Evolutionary conservation across 2,888 invertebrate species (phyloP), one percentile per base, ranked within the genome.

Genomic region (Sacculina carcini): DNA sequence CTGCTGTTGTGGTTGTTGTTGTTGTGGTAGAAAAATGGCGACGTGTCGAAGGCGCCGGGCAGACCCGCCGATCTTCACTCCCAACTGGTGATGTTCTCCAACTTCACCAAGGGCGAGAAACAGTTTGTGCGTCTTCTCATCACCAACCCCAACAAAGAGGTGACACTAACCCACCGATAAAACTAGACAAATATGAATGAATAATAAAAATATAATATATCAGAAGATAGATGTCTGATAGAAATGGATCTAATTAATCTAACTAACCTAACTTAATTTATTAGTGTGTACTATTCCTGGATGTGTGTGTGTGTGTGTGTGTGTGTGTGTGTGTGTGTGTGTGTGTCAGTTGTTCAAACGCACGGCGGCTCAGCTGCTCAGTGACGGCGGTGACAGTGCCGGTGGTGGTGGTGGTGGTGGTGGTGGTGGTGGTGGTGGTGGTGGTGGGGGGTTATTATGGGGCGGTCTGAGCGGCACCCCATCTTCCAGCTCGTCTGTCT

Each of bases 131-230:
- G 42, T 16, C 42, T 28, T 26, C 42, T 42, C 42, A 42, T 42
- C 42, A 42, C 28, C 4, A 42, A 42, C 42, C 42, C 42, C 12
- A 42, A 42, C 42, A 42, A 42, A 14, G 42, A 42, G 42, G 42
- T 42, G 14, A n/a, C n/a, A n/a, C n/a, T n/a, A n/a, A n/a, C n/a
- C n/a, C n/a, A n/a, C n/a, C n/a, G n/a, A n/a, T n/a, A n/a, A n/a
- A n/a, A n/a, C n/a, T n/a, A n/a, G n/a, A n/a, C n/a, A n/a, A n/a
- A n/a, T n/a, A n/a, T n/a, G n/a, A n/a, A n/a, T n/a, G n/a, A n/a
- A n/a, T n/a, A n/a, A n/a, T n/a, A n/a, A n/a, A n/a, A n/a, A n/a
- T n/a, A n/a, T n/a, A n/a, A n/a, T n/a, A n/a, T n/a, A n/a, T n/a
- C n/a, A n/a, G n/a, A n/a, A n/a, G n/a, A n/a, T n/a, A n/a, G n/a